Conservation (phyloP, 2,113 vertebrate species). For the Coregonus clupeaformis region DNA sequence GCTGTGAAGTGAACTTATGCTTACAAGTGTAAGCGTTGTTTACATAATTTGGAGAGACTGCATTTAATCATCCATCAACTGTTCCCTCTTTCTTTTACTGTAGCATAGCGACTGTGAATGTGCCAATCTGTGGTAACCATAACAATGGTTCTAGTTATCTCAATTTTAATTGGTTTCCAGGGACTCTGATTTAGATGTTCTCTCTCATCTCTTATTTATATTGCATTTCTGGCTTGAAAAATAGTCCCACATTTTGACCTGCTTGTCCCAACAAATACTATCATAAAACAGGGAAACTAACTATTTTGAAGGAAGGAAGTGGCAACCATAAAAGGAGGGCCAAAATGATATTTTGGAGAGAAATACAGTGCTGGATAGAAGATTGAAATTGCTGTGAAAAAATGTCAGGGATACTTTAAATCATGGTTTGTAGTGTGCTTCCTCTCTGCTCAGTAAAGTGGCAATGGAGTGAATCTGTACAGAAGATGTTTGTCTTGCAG, state of each 20-base stretch:
- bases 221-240: no score
- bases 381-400: not conserved
- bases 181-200: not conserved
- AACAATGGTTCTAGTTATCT: not conserved
- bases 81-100: no score
- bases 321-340: not conserved
- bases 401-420: not conserved
- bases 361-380: constrained; percentile 1
- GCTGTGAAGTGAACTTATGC: not conserved
- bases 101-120: not conserved
- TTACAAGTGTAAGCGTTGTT: not conserved
- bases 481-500: no score
- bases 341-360: not conserved
- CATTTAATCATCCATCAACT: not conserved
- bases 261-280: not conserved
- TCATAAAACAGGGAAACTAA: not conserved
- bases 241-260: no score
- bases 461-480: not conserved
- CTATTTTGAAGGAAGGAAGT: not conserved
- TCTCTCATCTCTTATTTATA: not conserved
- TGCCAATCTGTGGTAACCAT: not conserved
- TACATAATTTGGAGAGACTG: not conserved
- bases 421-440: not conserved
- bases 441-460: not conserved
- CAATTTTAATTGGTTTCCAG: not conserved